phyloP scores from a whole-genome alignment of 2,888 invertebrate species.

The Embidobia sp. region DNA sequence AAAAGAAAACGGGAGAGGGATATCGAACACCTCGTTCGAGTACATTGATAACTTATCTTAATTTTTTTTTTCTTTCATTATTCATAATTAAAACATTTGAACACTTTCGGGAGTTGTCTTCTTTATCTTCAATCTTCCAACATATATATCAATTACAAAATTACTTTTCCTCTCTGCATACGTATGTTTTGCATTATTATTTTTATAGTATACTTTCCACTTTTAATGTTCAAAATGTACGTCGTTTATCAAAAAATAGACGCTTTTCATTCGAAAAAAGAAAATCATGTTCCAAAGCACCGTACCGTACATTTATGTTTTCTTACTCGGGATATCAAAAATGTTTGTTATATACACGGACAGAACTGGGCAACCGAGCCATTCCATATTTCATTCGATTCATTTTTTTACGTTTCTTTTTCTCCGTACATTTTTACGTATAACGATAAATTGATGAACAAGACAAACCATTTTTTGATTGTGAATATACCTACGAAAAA shows the following conservation, averaged over 20 bases:
- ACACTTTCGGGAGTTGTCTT: slow-evolving; percentile 55
- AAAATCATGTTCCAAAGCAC: slow-evolving; percentile 47
- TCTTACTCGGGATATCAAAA: slow-evolving; percentile 49
- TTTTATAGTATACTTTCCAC: slow-evolving; percentile 59
- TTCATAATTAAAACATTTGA: slow-evolving; percentile 38
- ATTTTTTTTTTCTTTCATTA: not conserved
- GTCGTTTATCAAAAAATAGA: slow-evolving; percentile 60
- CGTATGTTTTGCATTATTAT: slow-evolving; percentile 44
- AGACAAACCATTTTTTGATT: not conserved
- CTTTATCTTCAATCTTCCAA: slow-evolving; percentile 23
- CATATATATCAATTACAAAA: slow-evolving; percentile 57
- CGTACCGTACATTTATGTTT: slow-evolving; percentile 46
- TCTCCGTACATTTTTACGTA: not conserved
- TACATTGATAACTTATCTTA: slow-evolving; percentile 22
- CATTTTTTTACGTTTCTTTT: not conserved
- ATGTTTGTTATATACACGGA: slow-evolving; percentile 50
- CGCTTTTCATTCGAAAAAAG: slow-evolving; percentile 41
- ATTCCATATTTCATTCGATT: not conserved
- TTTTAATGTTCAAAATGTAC: slow-evolving; percentile 56
- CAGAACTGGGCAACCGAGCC: slow-evolving; percentile 30
- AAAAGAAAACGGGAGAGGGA: slow-evolving; percentile 18
- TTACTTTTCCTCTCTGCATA: slow-evolving; percentile 50
- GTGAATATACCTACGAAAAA: not conserved
- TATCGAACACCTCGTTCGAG: slow-evolving; percentile 6
- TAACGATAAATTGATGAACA: too few relatives aligned